Conservation (phyloP, 2,113 vertebrate species). For the Hypanus sabinus region DNA sequence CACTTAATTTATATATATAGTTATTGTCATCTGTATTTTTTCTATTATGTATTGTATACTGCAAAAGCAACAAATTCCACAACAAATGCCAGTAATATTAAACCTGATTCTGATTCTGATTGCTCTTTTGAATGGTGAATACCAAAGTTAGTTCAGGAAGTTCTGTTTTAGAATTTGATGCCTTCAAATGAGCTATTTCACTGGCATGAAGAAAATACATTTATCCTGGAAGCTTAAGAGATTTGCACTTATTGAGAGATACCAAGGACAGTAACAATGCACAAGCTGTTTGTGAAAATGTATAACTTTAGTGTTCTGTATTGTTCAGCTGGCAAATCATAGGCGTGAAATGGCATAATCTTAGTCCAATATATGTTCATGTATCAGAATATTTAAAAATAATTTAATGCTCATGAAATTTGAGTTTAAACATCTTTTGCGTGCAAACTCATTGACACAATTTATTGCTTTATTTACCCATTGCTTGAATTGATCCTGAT, state of each 20-base stretch:
- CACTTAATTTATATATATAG: too few relatives aligned
- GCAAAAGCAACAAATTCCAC: too few relatives aligned
- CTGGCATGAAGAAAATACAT: background rate
- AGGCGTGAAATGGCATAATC: background rate
- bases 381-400: conserved; percentile 9
- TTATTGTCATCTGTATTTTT: too few relatives aligned
- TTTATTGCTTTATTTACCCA: background rate
- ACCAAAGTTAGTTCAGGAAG: background rate
- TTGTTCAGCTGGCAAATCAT: background rate
- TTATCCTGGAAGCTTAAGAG: background rate
- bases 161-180: background rate
- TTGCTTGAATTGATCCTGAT: background rate
- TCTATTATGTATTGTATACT: too few relatives aligned
- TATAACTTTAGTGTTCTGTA: background rate
- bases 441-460: background rate
- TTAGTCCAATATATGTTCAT: background rate
- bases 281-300: background rate
- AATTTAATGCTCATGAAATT: background rate
- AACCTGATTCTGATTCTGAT: too few relatives aligned
- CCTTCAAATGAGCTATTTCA: background rate
- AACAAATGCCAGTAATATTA: too few relatives aligned
- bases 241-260: background rate
- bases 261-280: background rate
- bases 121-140: background rate
- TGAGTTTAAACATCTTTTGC: background rate